Evolutionary conservation across 2,888 invertebrate genomes (phyloP).

Genomic region (Drosophila anomalata): DNA sequence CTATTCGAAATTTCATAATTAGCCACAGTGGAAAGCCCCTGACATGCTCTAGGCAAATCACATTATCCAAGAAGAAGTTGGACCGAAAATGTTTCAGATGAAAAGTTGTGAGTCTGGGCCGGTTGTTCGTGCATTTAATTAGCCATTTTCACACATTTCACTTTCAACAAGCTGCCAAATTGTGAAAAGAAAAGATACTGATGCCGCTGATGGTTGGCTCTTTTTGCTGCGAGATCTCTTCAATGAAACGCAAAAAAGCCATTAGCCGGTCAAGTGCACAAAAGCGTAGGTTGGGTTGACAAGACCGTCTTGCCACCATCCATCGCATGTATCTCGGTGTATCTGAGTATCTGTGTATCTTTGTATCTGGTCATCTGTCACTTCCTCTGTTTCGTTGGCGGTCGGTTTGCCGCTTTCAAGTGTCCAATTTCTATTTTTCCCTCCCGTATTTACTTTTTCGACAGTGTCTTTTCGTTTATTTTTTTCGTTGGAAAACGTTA

Average conservation of each 20-base stretch:
- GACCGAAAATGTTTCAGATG: neutral
- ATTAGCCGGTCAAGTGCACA: conserved; percentile 65
- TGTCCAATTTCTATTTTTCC: conserved; percentile 65
- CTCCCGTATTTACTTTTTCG: conserved; percentile 15
- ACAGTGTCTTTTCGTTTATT: conserved; percentile 5
- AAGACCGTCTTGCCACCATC: conserved; percentile 40
- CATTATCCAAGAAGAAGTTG: conserved; percentile 30
- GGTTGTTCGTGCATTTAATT: conserved; percentile 70
- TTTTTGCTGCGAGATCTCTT: conserved; percentile 49
- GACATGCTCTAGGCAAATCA: conserved; percentile 48
- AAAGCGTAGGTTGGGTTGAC: conserved; percentile 68
- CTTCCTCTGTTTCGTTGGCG: conserved; percentile 59
- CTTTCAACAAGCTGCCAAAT: conserved; percentile 78
- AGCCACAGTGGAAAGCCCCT: conserved; percentile 42
- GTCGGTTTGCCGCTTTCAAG: conserved; percentile 71
- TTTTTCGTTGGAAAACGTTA: conserved; percentile 19
- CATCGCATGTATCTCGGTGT: conserved; percentile 19
- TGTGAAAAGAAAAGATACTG: conserved; percentile 53
- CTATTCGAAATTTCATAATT: conserved; percentile 57
- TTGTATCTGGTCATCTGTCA: conserved; percentile 44
- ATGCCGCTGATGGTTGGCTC: neutral
- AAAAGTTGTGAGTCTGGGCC: conserved; percentile 3
- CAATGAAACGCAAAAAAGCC: conserved; percentile 76
- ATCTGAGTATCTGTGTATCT: conserved; percentile 34
- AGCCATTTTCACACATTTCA: conserved; percentile 79